phyloP scores from a whole-genome alignment of 1,140 invertebrate genomes.

The Anastrepha obliqua region DNA sequence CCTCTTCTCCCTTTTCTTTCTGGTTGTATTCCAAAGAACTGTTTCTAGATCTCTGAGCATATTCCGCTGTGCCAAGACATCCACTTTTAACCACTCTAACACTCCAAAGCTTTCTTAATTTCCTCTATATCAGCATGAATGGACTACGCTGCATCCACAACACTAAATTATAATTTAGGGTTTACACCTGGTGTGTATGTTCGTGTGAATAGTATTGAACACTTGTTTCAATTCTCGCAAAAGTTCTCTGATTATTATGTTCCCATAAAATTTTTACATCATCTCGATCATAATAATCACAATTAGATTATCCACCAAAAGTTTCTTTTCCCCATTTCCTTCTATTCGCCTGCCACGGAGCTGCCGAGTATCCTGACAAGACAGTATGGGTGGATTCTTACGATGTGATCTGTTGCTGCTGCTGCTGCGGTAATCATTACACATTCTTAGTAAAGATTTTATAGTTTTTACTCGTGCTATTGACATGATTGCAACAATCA shows the following conservation, averaged over 20 bases:
- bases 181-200: too few relatives aligned
- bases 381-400: not conserved
- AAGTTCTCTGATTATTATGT: not conserved
- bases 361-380: not conserved
- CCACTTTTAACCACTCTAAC: too few relatives aligned
- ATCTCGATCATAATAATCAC: not conserved
- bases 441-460: conserved; percentile 21
- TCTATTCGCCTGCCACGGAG: not conserved
- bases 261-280: not conserved
- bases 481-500: conserved; percentile 5
- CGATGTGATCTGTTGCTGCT: not conserved
- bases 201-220: too few relatives aligned
- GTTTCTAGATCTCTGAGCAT: too few relatives aligned
- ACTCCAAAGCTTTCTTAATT: too few relatives aligned
- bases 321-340: not conserved
- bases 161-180: too few relatives aligned
- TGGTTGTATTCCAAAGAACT: too few relatives aligned
- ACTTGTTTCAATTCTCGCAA: too few relatives aligned
- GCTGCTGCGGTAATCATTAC: conserved; percentile 16
- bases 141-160: too few relatives aligned
- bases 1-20: too few relatives aligned
- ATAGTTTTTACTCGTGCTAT: conserved; percentile 36
- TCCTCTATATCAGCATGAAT: too few relatives aligned
- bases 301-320: not conserved
- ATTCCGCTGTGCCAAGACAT: too few relatives aligned